Evolutionary conservation across 1,140 invertebrate species (phyloP), one percentile per base, ranked within the genome.

Genomic region (Ceratina japonica): DNA sequence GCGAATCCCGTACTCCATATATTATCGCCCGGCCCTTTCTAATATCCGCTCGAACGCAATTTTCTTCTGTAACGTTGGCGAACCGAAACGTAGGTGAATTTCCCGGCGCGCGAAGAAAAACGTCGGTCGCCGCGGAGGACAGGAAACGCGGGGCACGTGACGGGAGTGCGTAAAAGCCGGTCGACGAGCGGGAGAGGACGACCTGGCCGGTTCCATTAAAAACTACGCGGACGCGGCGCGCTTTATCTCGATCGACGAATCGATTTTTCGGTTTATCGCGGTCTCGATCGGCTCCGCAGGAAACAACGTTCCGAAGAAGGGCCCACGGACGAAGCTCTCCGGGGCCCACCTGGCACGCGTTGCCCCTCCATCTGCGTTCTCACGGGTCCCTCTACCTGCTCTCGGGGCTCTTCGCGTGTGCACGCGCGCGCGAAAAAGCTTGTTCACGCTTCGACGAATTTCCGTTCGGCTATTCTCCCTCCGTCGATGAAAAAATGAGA

Each of bases 281-380:
- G 77, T 65, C 61, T 73, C 74, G 82, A 85, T 84, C 83, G 65
- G 20, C 58, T 58, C 62, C 62, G 65, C 22, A 52, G 83, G 65
- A 54, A 81, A 78, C 63, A 58, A 62, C 72, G 64, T 75, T 59
- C 61, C 51, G 58, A n/a, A n/a, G 37, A 8, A 44, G 37, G 37
- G 10, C 27, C 65, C 66, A n/a, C n/a, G 68, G 59, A 83, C 51
- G 22, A 59, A 59, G 16, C 44, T 15, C 52, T 24, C 15, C 16
- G 4, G 22, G 7, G 68, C 77, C 69, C 84, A 85, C 83, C 84
- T 85, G 84, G 84, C 84, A 85, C 84, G 84, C 84, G 84, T 63
- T 68, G 37, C 18, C 56, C 58, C 65, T 61, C 82, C 75, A 82
- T 85, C 84, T 82, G 83, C 84, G 62, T 82, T 81, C 81, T 82